Conservation (phyloP, 2,888 invertebrate genomes). For the Rhagonycha lutea region DNA sequence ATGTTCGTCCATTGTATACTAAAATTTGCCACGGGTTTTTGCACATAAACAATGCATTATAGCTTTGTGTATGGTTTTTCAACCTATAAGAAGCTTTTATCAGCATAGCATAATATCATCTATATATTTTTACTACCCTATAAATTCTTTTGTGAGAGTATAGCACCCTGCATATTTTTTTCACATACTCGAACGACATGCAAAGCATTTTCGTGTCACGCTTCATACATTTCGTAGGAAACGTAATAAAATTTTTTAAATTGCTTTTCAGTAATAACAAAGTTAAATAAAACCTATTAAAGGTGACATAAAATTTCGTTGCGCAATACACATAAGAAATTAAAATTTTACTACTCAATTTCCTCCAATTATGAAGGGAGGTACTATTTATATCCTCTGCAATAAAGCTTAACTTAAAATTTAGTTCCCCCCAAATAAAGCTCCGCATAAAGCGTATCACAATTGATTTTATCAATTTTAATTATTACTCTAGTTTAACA, state of each 20-base stretch:
- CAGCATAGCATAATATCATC: conserved; percentile 10
- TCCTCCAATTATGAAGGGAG: too few relatives aligned
- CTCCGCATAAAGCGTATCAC: too few relatives aligned
- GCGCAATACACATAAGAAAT: too few relatives aligned
- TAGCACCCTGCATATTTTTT: not conserved
- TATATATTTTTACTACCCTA: conserved; percentile 11
- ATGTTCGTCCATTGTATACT: not conserved
- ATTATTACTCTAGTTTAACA: too few relatives aligned
- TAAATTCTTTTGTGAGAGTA: not conserved
- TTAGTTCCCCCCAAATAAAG: too few relatives aligned
- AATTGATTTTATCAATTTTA: too few relatives aligned
- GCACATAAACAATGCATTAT: not conserved
- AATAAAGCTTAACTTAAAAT: too few relatives aligned
- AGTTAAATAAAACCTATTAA: not conserved
- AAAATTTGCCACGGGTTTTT: not conserved
- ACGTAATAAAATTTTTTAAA: not conserved
- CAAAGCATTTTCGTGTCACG: not conserved
- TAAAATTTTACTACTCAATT: too few relatives aligned
- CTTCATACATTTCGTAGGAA: not conserved
- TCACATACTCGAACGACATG: not conserved
- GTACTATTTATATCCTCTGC: too few relatives aligned
- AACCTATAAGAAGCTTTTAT: conserved; percentile 12
- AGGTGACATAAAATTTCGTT: not conserved
- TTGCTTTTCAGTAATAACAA: not conserved
- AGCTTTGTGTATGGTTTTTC: not conserved